These are phyloP conservation scores for Girardia tigrina DNA, from an alignment of 2,888 invertebrate genomes.

Conservation along the genomic window DNA sequence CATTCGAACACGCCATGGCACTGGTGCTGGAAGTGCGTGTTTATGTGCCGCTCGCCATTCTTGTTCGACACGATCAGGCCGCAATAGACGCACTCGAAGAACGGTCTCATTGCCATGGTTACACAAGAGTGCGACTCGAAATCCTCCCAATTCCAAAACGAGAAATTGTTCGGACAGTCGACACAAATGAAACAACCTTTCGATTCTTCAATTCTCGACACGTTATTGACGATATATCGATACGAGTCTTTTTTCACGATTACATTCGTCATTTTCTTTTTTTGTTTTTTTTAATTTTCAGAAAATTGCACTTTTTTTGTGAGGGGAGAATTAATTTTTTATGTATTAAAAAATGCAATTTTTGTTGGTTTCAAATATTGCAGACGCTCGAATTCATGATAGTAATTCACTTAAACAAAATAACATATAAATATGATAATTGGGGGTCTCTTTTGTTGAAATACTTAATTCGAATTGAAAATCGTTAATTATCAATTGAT, in stretches of 20 bases:
- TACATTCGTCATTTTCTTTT: neutral
- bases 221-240: neutral
- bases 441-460: too few relatives aligned
- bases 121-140: neutral
- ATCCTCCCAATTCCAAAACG: constrained; percentile 6
- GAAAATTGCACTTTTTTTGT: too few relatives aligned
- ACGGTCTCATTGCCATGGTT: neutral
- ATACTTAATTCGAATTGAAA: too few relatives aligned
- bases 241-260: neutral
- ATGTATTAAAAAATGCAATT: neutral
- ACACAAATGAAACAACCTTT: constrained; percentile 31
- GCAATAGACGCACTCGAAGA: neutral
- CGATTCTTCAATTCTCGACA: constrained; percentile 11
- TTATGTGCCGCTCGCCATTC: neutral
- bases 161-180: constrained; percentile 21
- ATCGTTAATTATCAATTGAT: too few relatives aligned
- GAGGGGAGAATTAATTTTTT: too few relatives aligned
- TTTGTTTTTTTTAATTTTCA: too few relatives aligned
- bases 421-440: too few relatives aligned
- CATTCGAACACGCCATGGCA: too few relatives aligned
- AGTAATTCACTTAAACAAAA: constrained; percentile 17
- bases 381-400: constrained; percentile 9
- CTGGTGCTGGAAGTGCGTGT: constrained; percentile 1
- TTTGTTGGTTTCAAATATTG: neutral
- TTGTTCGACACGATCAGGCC: neutral